Evolutionary conservation across 2,888 invertebrate genomes (phyloP), one percentile per base, ranked within the genome.

Genomic region (Neoaliturus tenellus): DNA sequence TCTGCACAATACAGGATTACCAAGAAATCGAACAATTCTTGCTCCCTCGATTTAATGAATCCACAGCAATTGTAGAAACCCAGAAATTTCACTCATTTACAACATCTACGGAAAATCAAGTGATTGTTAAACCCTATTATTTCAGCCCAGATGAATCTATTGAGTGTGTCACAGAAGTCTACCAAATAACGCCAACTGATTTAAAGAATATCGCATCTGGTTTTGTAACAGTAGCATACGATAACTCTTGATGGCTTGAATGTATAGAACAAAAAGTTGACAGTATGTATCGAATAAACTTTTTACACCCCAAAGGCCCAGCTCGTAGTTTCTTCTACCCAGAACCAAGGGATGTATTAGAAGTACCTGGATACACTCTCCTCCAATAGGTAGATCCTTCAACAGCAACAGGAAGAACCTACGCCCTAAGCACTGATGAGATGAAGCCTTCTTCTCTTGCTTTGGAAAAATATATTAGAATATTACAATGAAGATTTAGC

Each of bases 281-380:
- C 20, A 48, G 8, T 28, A 78, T 10, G 0, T 28, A 78, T 10
- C 0, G 23, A 20, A 28, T 78, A 12, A 80, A n/a, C 6, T 80
- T 51, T 80, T 44, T 80, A 80, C 80, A 80, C 17, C 31, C 80
- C n/a, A 10, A 51, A 39, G 51, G 78, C 48, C 78, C 31, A 25
- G 41, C 78, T 20, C 44, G 1, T 23, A 23, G 6, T 1, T 31
- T 67, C n/a, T 44, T 48, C 48, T 78, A 48, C 48, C 78, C 78
- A 28, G 31, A 5, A 35, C 35, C 39, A 31, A 80, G 33, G 31
- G 55, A 80, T 17, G n/a, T 48, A 25, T 78, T 78, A 48, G 28
- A 39, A 4, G 25, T 78, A 5, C 17, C 17, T 8, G 33, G 20
- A 10, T 48, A 39, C 20, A 3, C 4, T 12, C 10, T 25, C 48